These are phyloP conservation scores for Hetaerina americana DNA, from an alignment of 1,140 invertebrate genomes.

Conservation along the genomic window DNA sequence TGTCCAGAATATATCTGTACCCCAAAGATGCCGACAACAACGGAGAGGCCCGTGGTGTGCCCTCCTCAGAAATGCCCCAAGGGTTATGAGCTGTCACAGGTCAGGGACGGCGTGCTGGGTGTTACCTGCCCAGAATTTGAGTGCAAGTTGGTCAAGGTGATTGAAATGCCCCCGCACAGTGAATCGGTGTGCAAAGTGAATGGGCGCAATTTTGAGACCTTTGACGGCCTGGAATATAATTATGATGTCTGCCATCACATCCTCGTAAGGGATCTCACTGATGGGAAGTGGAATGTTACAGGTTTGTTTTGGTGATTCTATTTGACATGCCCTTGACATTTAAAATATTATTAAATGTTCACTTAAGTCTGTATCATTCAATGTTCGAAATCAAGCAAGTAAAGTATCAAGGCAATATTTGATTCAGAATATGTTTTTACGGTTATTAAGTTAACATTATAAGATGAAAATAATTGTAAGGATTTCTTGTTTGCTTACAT, in stretches of 20 bases:
- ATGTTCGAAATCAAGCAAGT: not conserved
- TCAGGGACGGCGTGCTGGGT: not conserved
- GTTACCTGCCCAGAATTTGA: not conserved
- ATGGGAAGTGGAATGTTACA: slow-evolving; percentile 48
- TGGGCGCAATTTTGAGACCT: slow-evolving; percentile 59
- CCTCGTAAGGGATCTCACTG: slow-evolving; percentile 48
- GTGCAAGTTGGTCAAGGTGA: not conserved
- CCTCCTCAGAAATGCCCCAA: slow-evolving; percentile 24
- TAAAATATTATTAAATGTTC: not conserved
- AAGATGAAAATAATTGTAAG: no score
- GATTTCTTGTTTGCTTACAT: no score
- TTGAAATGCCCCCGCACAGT: slow-evolving; percentile 9
- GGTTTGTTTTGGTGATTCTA: slow-evolving; percentile 32
- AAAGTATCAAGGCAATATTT: not conserved
- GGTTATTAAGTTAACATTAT: no score
- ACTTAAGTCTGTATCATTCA: not conserved
- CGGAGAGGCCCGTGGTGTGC: slow-evolving; percentile 8
- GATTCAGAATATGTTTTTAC: not conserved
- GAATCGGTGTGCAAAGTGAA: slow-evolving; percentile 51
- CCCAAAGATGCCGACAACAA: slow-evolving; percentile 16
- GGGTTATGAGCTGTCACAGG: slow-evolving; percentile 18
- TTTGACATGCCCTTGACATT: not conserved
- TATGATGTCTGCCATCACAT: slow-evolving; percentile 70
- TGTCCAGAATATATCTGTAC: slow-evolving; percentile 20
- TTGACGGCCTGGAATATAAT: slow-evolving; percentile 59